Base-by-base conservation (phyloP, 2,888 invertebrate species). In the Sceliomorpha sp. region DNA sequence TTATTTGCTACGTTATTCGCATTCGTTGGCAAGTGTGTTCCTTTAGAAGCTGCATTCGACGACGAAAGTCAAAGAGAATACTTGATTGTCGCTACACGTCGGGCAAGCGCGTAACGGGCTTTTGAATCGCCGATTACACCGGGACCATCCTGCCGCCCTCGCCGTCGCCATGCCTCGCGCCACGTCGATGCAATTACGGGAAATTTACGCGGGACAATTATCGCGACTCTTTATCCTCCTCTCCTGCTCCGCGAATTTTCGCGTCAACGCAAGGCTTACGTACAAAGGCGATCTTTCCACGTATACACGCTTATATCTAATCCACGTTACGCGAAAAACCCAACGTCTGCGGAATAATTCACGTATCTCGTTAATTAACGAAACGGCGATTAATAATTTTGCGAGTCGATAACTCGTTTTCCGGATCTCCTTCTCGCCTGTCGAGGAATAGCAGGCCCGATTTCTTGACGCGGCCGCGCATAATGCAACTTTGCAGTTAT, bases 201-300 rank as follows among this genome's bases (percentile, higher is more conserved):
- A 39, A 47, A 60, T 68, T 59, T 42, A 58, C 48, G 37, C 56
- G 8, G 44, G 59, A 53, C 63, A 70, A 73, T 73, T 73, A 70
- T 32, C 39, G 45, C 62, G 48, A 59, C 50, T 59, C 39, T 67
- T 58, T 36, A 31, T 51, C 45, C 15, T n/a, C 44, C 50, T 39
- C 44, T 44, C n/a, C 14, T 44, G 26, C 50, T 64, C 50, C 27
- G 20, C 14, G 17, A 13, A 24, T 45, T 13, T 32, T 17, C 39
- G 20, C 15, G 36, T 44, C 26, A 32, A n/a, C n/a, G 8, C 14
- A 27, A 15, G 45, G 20, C 24, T 34, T 20, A 20, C 20, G 20
- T 4, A 20, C 5, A 20, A 20, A 4, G 20, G 20, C 2, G 20
- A n/a, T n/a, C n/a, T n/a, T n/a, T n/a, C n/a, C n/a, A n/a, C n/a